A percentile compares a stretch with the other conserved stretches of the same genome.
Evolutionary conservation across 2,888 invertebrate species (phyloP).

Genomic region (Cartodere bifasciata): DNA sequence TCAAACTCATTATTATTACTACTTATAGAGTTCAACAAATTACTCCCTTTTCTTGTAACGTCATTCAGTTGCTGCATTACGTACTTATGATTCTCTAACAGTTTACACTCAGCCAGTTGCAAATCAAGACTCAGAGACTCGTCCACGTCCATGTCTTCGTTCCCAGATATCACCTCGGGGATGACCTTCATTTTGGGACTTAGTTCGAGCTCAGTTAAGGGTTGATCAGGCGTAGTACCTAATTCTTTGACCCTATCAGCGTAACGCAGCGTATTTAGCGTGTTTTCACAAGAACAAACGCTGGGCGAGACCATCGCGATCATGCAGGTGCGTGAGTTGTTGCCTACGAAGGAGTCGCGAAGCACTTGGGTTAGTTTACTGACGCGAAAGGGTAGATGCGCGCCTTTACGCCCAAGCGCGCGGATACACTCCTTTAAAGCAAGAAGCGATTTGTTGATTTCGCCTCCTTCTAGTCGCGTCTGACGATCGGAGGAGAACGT

Average conservation of each 20-base stretch:
- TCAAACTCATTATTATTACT: constrained; percentile 87
- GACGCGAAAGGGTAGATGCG: constrained; percentile 93
- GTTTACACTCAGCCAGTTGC: constrained; percentile 50
- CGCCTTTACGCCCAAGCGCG: constrained; percentile 86
- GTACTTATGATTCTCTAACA: constrained; percentile 75
- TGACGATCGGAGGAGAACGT: constrained; percentile 91
- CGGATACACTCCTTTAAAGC: constrained; percentile 98
- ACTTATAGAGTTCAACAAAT: constrained; percentile 59
- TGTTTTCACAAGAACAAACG: constrained; percentile 91
- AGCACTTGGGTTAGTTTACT: constrained; percentile 92
- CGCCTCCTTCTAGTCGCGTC: constrained; percentile 90
- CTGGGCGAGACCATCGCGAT: constrained; percentile 99
- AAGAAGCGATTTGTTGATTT: constrained; percentile 92
- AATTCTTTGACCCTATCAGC: constrained; percentile 96
- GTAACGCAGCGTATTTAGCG: constrained; percentile 92
- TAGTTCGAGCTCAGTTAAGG: too few relatives aligned
- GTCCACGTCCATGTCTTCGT: constrained; percentile 78
- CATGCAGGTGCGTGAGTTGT: constrained; percentile 97
- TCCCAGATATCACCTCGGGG: too few relatives aligned
- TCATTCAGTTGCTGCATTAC: constrained; percentile 55
- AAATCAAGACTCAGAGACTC: constrained; percentile 84
- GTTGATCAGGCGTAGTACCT: constrained; percentile 64
- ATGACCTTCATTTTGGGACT: too few relatives aligned
- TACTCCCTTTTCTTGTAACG: constrained; percentile 55
- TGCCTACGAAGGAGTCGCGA: constrained; percentile 94